Evolutionary conservation across 2,113 vertebrate genomes (phyloP).

Genomic region (Percopsis transmontana): DNA sequence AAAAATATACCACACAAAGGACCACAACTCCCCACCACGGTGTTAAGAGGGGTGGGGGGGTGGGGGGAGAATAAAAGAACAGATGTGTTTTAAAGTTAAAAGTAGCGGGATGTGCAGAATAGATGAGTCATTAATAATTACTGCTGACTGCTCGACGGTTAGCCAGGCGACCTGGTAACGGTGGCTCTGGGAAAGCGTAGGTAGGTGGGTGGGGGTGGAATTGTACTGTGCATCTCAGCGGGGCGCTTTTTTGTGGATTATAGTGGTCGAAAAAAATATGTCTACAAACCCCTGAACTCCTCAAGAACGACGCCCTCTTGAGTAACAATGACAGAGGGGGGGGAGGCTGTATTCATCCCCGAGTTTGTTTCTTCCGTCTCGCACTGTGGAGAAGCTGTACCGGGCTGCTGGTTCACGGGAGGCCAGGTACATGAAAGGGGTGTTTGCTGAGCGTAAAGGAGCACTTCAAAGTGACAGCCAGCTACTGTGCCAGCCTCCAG

Average conservation of each 20-base stretch:
- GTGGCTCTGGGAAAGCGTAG: background rate
- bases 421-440: conserved; percentile 50
- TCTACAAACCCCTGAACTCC: conserved; percentile 3
- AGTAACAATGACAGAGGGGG: conserved; percentile 9
- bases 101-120: too few species aligned
- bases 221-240: background rate
- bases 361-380: conserved; percentile 21
- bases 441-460: conserved; percentile 18
- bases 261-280: background rate
- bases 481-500: background rate
- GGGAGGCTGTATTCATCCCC: conserved; percentile 23
- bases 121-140: conserved; percentile 50
- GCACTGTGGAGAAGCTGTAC: conserved; percentile 3
- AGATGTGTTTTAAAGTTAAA: too few species aligned
- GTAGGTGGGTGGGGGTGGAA: background rate
- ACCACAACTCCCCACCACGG: conserved; percentile 18
- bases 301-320: background rate
- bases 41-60: background rate
- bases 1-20: conserved; percentile 21
- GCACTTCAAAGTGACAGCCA: conserved; percentile 36
- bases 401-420: conserved; percentile 30
- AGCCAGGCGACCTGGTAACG: conserved; percentile 28
- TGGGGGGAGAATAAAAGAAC: too few species aligned
- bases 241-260: too few species aligned
- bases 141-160: conserved; percentile 37